A percentile compares a stretch with the other conserved stretches of the same genome.
Conservation (phyloP, 2,113 vertebrate species). For the Poecile atricapillus region DNA sequence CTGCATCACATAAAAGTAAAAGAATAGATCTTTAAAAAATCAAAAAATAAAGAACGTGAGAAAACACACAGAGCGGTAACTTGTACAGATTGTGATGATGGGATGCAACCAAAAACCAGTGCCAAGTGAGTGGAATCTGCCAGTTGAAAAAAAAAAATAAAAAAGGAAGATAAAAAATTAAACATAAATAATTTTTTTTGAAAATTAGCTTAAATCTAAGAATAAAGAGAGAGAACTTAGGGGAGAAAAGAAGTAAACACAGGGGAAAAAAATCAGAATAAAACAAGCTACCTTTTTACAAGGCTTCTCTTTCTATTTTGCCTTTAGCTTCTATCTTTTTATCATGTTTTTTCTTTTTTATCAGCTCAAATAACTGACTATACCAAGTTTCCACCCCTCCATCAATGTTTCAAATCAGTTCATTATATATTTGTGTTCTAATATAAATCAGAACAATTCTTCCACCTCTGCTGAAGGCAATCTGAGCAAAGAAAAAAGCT, state of each 20-base stretch:
- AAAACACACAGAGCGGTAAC: neutral
- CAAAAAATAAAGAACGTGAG: neutral
- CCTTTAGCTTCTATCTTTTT: neutral
- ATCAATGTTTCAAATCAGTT: neutral
- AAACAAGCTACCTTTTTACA: neutral
- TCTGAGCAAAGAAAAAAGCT: neutral
- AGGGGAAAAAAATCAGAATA: neutral
- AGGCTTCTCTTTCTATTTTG: neutral
- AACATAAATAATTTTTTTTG: neutral
- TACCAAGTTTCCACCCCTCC: accelerated
- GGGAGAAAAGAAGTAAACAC: neutral
- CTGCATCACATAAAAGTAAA: neutral
- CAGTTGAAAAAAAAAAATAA: neutral
- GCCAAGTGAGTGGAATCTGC: neutral
- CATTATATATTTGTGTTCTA: neutral
- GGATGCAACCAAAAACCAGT: neutral
- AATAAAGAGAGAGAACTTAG: neutral
- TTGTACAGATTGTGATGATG: neutral
- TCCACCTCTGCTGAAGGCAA: neutral
- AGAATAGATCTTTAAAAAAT: neutral
- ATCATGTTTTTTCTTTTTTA: neutral
- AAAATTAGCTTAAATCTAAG: neutral
- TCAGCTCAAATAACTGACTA: neutral
- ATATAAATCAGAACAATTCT: neutral
- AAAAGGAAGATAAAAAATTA: neutral